Conservation (phyloP, 2,888 invertebrate species). For the Pyrgus malvae region DNA sequence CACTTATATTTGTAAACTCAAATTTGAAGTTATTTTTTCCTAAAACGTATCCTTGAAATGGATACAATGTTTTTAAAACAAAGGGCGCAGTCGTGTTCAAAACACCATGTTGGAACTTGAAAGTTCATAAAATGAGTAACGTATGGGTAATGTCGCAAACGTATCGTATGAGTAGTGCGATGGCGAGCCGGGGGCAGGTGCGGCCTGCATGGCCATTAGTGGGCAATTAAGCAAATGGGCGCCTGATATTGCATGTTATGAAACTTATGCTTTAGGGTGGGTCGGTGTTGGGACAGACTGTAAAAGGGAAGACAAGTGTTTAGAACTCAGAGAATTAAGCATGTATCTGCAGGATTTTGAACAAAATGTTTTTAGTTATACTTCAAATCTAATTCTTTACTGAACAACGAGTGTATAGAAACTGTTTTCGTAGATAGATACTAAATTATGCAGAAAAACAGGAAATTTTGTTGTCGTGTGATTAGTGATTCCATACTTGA, state of each 20-base stretch:
- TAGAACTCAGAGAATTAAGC: background rate
- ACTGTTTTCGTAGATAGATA: too few relatives aligned
- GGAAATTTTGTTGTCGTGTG: too few relatives aligned
- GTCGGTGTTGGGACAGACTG: background rate
- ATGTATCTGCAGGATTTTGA: too few relatives aligned
- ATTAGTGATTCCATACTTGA: too few relatives aligned
- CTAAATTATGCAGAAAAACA: too few relatives aligned
- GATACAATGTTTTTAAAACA: background rate
- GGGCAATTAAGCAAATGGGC: conserved; percentile 65
- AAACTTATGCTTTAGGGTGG: conserved; percentile 11
- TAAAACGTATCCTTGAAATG: background rate
- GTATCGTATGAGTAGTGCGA: background rate
- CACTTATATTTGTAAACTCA: background rate
- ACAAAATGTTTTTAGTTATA: too few relatives aligned
- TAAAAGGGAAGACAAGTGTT: background rate
- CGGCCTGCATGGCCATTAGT: conserved; percentile 50
- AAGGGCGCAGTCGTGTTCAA: too few relatives aligned
- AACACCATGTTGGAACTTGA: background rate
- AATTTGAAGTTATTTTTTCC: background rate
- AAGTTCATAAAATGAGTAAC: background rate
- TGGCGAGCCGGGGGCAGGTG: conserved; percentile 3
- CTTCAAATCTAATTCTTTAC: too few relatives aligned
- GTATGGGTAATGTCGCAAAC: background rate
- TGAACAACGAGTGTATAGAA: too few relatives aligned
- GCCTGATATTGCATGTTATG: conserved; percentile 52